phyloP scores from a whole-genome alignment of 1,140 invertebrate genomes.

The Caenorhabditis inopinata region DNA sequence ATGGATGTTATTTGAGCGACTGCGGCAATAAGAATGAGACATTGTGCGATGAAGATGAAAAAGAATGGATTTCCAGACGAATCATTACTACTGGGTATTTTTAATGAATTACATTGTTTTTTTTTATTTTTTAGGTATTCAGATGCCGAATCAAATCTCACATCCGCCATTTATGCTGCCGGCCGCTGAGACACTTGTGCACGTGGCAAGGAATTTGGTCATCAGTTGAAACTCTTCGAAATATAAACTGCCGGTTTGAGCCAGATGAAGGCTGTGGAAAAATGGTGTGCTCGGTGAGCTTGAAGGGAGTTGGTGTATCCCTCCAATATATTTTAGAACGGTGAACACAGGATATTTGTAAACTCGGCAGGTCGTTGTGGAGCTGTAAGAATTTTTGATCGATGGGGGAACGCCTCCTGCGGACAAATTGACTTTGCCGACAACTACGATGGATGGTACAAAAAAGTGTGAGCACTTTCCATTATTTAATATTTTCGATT shows the following conservation, averaged over 20 bases:
- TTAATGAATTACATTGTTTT: neutral
- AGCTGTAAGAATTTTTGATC: neutral
- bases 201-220: neutral
- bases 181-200: neutral
- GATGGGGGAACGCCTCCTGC: neutral
- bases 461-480: neutral
- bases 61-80: neutral
- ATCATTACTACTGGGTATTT: neutral
- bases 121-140: neutral
- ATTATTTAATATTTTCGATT: too few species aligned
- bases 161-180: neutral
- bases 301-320: neutral
- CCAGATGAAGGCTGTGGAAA: neutral
- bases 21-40: neutral
- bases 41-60: neutral
- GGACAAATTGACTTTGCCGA: neutral
- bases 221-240: neutral
- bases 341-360: neutral
- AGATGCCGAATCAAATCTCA: neutral
- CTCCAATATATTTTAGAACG: neutral
- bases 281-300: neutral
- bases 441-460: neutral
- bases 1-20: neutral
- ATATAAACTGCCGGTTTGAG: neutral
- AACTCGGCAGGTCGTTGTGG: neutral